phyloP scores from a whole-genome alignment of 2,113 vertebrate species.

The Prietella phreatophila region DNA sequence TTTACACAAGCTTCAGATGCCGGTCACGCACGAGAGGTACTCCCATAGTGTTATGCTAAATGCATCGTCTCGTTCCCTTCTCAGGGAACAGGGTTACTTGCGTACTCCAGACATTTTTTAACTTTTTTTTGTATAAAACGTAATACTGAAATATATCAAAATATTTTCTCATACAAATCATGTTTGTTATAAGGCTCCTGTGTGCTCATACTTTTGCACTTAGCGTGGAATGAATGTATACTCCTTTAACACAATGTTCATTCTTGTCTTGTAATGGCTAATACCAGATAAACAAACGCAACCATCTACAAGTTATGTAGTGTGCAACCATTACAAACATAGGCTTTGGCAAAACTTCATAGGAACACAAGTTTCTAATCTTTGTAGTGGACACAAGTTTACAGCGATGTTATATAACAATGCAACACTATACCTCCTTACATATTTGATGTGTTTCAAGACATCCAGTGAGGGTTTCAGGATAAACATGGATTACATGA shows the following conservation, averaged over 20 bases:
- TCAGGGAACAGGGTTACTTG: too few relatives aligned
- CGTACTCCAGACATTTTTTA: background rate
- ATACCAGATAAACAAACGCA: background rate
- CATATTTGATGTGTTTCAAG: background rate
- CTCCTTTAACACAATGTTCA: background rate
- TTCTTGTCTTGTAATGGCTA: background rate
- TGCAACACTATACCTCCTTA: background rate
- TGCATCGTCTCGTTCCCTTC: too few relatives aligned
- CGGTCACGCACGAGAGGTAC: too few relatives aligned
- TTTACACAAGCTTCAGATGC: too few relatives aligned
- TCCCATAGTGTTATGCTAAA: too few relatives aligned
- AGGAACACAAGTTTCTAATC: background rate
- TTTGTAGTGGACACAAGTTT: background rate
- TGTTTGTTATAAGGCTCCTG: background rate
- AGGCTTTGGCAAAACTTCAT: background rate
- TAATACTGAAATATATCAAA: background rate
- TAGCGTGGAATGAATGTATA: background rate
- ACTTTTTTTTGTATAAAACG: background rate
- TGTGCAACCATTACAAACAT: background rate
- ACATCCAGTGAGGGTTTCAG: background rate
- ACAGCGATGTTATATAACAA: background rate
- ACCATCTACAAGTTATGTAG: background rate
- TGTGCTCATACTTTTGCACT: background rate
- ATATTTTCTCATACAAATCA: background rate
- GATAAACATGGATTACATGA: constrained; percentile 16